These are phyloP conservation scores for Erebia ligea DNA, from an alignment of 2,888 invertebrate genomes.

Conservation along the genomic window DNA sequence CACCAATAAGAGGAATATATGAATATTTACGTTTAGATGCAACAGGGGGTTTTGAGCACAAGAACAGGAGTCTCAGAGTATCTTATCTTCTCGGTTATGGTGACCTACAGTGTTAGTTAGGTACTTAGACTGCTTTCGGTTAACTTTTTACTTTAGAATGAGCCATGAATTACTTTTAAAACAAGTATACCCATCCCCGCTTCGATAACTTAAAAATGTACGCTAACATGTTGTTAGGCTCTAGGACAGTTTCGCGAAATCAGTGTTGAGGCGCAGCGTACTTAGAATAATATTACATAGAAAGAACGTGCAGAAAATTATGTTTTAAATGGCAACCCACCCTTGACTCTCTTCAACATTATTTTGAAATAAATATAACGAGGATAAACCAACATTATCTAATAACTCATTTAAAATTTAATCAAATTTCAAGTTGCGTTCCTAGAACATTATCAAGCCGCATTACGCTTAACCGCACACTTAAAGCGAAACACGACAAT, in stretches of 20 bases:
- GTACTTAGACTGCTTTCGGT: no score
- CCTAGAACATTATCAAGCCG: constrained; percentile 2
- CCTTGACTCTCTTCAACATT: not conserved
- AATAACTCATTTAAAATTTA: constrained; percentile 16
- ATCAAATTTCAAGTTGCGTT: constrained; percentile 1
- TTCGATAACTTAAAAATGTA: no score
- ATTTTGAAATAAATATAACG: not conserved
- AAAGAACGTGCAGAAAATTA: no score
- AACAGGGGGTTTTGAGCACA: constrained; percentile 13
- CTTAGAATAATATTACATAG: no score
- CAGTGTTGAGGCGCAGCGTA: no score
- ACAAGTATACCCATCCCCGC: no score
- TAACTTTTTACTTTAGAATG: no score
- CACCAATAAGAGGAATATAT: constrained; percentile 37
- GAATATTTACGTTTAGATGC: constrained; percentile 28
- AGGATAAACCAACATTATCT: not conserved
- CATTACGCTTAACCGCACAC: constrained; percentile 9
- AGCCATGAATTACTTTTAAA: no score
- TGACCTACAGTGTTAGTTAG: not conserved
- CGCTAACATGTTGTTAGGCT: no score
- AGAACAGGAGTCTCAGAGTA: not conserved
- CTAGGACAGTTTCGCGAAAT: no score
- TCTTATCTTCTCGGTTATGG: not conserved
- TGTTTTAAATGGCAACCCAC: no score
- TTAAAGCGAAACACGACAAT: constrained; percentile 15